Evolutionary conservation across 2,888 invertebrate species (phyloP).

Genomic region (Mythimna impura): DNA sequence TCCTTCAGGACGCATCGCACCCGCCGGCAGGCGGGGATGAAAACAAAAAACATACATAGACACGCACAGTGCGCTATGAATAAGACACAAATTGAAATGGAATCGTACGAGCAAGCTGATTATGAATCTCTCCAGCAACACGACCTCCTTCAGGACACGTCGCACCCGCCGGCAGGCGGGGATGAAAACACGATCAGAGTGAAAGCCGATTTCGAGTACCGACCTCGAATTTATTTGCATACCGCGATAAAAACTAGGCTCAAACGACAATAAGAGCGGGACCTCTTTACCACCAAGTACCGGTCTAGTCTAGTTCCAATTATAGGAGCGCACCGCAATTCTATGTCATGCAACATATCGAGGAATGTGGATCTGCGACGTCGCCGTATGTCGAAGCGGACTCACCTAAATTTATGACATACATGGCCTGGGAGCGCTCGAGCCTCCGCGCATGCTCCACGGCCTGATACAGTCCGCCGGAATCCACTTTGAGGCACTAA

Average conservation of each 20-base stretch:
- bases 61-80: conserved; percentile 82
- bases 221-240: conserved; percentile 73
- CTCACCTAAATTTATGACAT: conserved; percentile 91
- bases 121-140: conserved; percentile 49
- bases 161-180: conserved; percentile 21
- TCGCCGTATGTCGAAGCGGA: conserved; percentile 78
- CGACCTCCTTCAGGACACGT: conserved; percentile 41
- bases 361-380: conserved; percentile 79
- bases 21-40: not conserved
- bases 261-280: conserved; percentile 59
- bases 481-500: conserved; percentile 88
- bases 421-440: conserved; percentile 90
- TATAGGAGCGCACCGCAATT: conserved; percentile 76
- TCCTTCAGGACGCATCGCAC: conserved; percentile 51
- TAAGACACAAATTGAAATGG: conserved; percentile 86
- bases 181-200: conserved; percentile 65
- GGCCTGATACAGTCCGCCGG: conserved; percentile 88
- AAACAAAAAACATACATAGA: conserved; percentile 84
- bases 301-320: conserved; percentile 85
- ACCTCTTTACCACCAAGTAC: conserved; percentile 77
- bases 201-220: conserved; percentile 78
- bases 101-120: conserved; percentile 81
- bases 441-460: conserved; percentile 89
- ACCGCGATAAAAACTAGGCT: conserved; percentile 75
- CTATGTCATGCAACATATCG: conserved; percentile 70